phyloP scores from a whole-genome alignment of 92 coral and sea anemone species.

The Chrysogorgia sp. region DNA sequence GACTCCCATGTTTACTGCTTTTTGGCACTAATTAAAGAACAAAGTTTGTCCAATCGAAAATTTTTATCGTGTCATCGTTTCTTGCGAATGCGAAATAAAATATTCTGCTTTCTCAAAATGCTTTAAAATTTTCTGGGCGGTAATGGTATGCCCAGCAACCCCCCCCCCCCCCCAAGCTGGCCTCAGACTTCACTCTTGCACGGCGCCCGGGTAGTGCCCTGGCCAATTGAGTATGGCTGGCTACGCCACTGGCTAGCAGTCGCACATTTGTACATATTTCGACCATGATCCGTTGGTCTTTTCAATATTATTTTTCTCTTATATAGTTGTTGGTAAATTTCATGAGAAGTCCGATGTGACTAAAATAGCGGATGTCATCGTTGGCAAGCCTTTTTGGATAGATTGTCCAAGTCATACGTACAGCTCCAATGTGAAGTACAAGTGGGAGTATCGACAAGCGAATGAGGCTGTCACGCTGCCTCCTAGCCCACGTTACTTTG shows the following conservation, averaged over 20 bases:
- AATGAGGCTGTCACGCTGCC: background rate
- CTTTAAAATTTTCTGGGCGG: no score
- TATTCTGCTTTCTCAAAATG: no score
- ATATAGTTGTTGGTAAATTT: constrained; percentile 24
- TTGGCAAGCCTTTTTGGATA: background rate
- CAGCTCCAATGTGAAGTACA: constrained; percentile 13
- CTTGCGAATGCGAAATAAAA: no score
- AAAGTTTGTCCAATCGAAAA: no score
- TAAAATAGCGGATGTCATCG: background rate
- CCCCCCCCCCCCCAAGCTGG: no score
- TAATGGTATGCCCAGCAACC: no score
- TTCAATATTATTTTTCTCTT: background rate
- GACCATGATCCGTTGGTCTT: background rate
- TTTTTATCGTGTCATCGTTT: no score
- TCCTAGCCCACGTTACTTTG: background rate
- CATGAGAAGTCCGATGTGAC: background rate
- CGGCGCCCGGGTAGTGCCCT: background rate
- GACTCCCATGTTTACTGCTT: no score
- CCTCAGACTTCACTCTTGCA: background rate
- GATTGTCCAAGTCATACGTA: background rate
- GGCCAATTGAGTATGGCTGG: no score
- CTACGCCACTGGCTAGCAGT: no score
- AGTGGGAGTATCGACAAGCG: constrained; percentile 6
- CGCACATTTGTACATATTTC: background rate
- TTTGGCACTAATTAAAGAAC: no score